phyloP scores from a whole-genome alignment of 2,113 vertebrate genomes.

The Mastomys natalensis region DNA sequence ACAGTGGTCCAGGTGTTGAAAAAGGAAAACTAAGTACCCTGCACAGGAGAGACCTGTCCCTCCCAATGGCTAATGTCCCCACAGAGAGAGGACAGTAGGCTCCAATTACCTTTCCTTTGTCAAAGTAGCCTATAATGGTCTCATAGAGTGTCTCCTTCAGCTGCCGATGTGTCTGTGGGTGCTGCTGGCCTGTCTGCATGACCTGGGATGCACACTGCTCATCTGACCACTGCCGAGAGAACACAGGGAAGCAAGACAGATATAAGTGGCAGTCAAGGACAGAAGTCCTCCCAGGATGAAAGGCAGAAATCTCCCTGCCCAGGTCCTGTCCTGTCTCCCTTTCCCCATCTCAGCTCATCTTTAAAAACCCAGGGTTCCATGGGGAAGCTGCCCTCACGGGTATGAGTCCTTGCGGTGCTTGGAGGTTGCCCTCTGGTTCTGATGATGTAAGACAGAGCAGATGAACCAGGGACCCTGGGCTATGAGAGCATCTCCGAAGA shows the following conservation, averaged over 20 bases:
- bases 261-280: neutral
- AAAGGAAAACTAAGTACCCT: neutral
- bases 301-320: neutral
- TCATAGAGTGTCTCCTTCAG: conserved; percentile 96
- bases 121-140: conserved; percentile 97
- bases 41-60: neutral
- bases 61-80: neutral
- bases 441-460: neutral
- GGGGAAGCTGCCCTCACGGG: neutral
- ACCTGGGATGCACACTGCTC: conserved; percentile 93
- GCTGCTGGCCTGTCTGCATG: conserved; percentile 92
- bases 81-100: neutral
- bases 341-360: neutral
- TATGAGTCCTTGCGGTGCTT: neutral
- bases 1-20: neutral
- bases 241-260: neutral
- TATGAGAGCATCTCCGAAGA: neutral
- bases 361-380: neutral
- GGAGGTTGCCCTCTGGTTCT: neutral
- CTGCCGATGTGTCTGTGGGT: conserved; percentile 95
- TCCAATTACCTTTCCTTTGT: conserved; percentile 95
- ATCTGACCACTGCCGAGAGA: conserved; percentile 88
- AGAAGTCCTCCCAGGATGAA: neutral
- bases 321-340: fast-evolving
- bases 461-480: neutral